phyloP scores from a whole-genome alignment of 2,113 vertebrate species.

The Zingel zingel region DNA sequence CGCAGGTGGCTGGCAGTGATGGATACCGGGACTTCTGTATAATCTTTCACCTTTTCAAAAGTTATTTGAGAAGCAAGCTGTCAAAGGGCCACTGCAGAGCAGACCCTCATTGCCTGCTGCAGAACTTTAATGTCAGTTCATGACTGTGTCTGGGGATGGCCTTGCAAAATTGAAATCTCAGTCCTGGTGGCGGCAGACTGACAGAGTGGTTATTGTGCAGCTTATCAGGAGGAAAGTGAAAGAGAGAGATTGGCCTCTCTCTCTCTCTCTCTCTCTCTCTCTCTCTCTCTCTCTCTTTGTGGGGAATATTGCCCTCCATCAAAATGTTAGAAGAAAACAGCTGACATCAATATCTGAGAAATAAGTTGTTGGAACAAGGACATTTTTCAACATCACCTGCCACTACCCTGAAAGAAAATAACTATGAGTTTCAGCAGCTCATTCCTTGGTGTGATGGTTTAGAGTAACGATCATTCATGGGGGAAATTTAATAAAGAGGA shows the following conservation, averaged over 20 bases:
- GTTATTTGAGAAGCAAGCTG: conserved; percentile 68
- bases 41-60: conserved; percentile 76
- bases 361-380: conserved; percentile 17
- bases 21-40: conserved; percentile 49
- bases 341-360: conserved; percentile 42
- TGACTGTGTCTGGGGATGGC: conserved; percentile 49
- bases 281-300: neutral
- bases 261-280: neutral
- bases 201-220: conserved; percentile 59
- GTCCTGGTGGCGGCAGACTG: conserved; percentile 22
- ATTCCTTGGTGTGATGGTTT: neutral
- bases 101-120: conserved; percentile 30
- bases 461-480: conserved; percentile 27
- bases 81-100: conserved; percentile 63
- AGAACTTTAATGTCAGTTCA: conserved; percentile 61
- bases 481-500: conserved; percentile 33
- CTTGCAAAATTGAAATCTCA: conserved; percentile 65
- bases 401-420: neutral
- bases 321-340: conserved; percentile 42
- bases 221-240: conserved; percentile 47
- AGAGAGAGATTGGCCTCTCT: conserved; percentile 36
- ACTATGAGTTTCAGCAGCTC: neutral
- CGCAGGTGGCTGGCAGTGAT: conserved; percentile 73
- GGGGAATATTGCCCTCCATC: conserved; percentile 33
- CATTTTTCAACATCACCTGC: conserved; percentile 21